Evolutionary conservation across 1,140 invertebrate genomes (phyloP).

Genomic region (Lordiphosa stackelbergi): DNA sequence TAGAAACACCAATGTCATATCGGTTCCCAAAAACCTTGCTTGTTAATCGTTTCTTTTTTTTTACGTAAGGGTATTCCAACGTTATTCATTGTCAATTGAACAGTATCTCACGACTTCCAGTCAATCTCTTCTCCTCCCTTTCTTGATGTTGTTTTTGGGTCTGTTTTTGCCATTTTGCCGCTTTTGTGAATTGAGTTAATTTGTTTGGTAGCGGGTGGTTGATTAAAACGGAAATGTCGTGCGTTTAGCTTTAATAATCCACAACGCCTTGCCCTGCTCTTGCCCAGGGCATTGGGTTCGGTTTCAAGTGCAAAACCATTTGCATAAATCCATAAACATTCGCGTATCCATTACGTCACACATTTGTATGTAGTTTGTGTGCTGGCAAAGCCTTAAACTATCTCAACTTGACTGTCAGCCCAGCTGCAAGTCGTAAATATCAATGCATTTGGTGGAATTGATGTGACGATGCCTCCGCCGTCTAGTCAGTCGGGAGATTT

Average conservation of each 20-base stretch:
- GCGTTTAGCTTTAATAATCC: constrained; percentile 56
- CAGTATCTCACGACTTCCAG: constrained; percentile 25
- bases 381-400: constrained; percentile 37
- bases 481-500: constrained; percentile 41
- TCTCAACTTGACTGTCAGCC: constrained; percentile 35
- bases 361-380: constrained; percentile 2
- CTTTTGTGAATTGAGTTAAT: constrained; percentile 41
- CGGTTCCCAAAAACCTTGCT: no score
- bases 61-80: constrained; percentile 1
- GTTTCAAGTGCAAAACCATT: constrained; percentile 49
- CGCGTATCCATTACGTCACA: constrained; percentile 34
- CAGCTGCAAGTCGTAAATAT: constrained; percentile 38
- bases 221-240: constrained; percentile 72
- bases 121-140: constrained; percentile 8
- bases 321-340: constrained; percentile 26
- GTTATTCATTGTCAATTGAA: neutral
- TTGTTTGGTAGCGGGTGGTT: constrained; percentile 61
- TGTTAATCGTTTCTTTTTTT: neutral
- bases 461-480: constrained; percentile 22
- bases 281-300: constrained; percentile 8
- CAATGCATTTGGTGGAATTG: constrained; percentile 29
- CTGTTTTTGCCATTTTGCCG: constrained; percentile 28
- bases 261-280: constrained; percentile 33
- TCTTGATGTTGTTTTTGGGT: constrained; percentile 10
- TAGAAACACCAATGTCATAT: no score